phyloP scores from a whole-genome alignment of 2,113 vertebrate species.

The Anhinga anhinga region DNA sequence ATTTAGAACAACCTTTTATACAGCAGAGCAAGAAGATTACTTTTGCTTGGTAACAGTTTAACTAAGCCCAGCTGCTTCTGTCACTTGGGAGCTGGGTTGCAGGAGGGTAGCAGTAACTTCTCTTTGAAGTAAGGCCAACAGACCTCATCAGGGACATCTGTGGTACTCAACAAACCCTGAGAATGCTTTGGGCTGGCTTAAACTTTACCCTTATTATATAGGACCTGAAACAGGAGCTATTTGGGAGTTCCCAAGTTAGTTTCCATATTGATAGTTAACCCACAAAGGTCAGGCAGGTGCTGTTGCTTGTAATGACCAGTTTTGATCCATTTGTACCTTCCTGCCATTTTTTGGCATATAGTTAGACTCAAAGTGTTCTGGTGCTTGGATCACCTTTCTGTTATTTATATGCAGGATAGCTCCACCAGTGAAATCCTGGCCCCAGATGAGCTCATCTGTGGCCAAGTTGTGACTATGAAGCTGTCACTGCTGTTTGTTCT shows the following conservation, averaged over 20 bases:
- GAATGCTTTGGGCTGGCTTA: not conserved
- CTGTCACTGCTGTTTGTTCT: not conserved
- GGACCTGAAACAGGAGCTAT: not conserved
- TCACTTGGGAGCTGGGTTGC: not conserved
- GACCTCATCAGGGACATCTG: not conserved
- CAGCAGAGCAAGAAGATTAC: not conserved
- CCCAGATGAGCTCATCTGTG: not conserved
- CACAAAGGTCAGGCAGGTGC: not conserved
- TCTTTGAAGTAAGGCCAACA: not conserved
- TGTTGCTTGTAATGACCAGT: not conserved
- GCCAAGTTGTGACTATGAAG: fast-evolving
- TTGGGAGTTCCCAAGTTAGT: not conserved
- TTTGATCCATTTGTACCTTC: not conserved
- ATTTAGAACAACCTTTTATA: not conserved
- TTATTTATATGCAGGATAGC: fast-evolving
- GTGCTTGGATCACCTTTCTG: not conserved
- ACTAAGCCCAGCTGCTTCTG: slow-evolving; percentile 2
- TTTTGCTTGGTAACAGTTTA: not conserved
- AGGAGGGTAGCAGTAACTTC: not conserved
- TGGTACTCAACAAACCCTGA: not conserved
- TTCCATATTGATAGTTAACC: not conserved
- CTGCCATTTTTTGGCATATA: not conserved
- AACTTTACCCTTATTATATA: not conserved
- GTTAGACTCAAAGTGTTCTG: not conserved
- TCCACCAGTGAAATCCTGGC: not conserved